A percentile compares a stretch with the other conserved stretches of the same genome.
phyloP scores from a whole-genome alignment of 1,140 invertebrate species.

The Drosophila paulistorum region DNA sequence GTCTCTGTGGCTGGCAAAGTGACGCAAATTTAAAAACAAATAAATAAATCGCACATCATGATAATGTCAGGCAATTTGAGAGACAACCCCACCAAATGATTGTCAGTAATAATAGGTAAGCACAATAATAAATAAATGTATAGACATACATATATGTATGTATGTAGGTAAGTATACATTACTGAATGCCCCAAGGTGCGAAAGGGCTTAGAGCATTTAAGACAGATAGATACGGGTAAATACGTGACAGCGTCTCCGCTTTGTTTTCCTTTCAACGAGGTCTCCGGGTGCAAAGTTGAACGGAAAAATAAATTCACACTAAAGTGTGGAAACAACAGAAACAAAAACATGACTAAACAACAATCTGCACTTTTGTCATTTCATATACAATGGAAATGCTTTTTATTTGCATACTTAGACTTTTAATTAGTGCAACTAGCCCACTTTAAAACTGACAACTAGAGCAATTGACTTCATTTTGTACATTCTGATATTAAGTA shows the following conservation, averaged over 20 bases:
- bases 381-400: neutral
- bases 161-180: neutral
- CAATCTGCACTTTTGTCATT: neutral
- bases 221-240: conserved; percentile 1
- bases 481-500: neutral
- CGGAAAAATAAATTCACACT: conserved; percentile 5
- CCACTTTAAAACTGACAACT: neutral
- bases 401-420: conserved; percentile 5
- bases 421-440: neutral
- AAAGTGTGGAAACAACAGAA: neutral
- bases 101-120: conserved; percentile 11
- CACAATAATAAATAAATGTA: neutral
- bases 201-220: conserved; percentile 1
- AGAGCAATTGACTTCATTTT: neutral
- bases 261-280: conserved; percentile 2
- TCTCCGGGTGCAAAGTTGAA: conserved; percentile 11
- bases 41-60: conserved; percentile 8
- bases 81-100: conserved; percentile 7
- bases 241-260: neutral
- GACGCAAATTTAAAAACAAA: neutral
- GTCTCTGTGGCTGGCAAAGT: neutral
- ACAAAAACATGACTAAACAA: neutral
- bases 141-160: neutral
- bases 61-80: conserved; percentile 14
- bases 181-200: conserved; percentile 3